These are phyloP conservation scores for Parapristionchus giblindavisi DNA, from an alignment of 2,888 invertebrate genomes.

Conservation along the genomic window DNA sequence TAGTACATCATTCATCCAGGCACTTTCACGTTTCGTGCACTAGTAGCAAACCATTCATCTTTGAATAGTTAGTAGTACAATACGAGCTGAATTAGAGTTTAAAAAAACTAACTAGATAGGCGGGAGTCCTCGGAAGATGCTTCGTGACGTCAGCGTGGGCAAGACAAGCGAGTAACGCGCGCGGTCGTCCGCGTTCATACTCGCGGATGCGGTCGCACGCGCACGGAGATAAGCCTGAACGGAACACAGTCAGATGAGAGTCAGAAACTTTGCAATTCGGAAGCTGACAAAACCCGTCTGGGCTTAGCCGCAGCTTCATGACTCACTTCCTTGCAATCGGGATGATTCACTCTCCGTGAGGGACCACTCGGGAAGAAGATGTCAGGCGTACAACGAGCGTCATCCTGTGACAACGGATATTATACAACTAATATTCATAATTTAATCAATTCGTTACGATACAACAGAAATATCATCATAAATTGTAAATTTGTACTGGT, in stretches of 20 bases:
- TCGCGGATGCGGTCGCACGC: not conserved
- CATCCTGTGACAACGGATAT: not conserved
- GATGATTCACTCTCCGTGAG: not conserved
- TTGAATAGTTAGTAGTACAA: no score
- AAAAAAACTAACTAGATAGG: no score
- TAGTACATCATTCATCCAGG: no score
- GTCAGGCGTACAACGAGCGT: constrained; percentile 2
- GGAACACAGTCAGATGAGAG: not conserved
- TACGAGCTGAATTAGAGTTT: no score
- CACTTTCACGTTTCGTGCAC: no score
- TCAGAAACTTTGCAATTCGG: not conserved
- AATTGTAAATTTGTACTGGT: no score
- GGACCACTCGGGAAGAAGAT: constrained; percentile 28
- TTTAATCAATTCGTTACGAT: no score
- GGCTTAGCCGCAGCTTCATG: not conserved
- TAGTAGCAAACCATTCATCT: no score
- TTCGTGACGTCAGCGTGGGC: not conserved
- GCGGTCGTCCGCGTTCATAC: constrained; percentile 2
- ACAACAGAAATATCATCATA: no score
- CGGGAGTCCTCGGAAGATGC: constrained; percentile 26
- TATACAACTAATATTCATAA: no score
- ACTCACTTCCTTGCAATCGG: not conserved
- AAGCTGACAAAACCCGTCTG: no score
- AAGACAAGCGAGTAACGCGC: constrained; percentile 20
- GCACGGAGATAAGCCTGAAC: constrained; percentile 5